phyloP scores from a whole-genome alignment of 2,113 vertebrate genomes.

The Castor canadensis region DNA sequence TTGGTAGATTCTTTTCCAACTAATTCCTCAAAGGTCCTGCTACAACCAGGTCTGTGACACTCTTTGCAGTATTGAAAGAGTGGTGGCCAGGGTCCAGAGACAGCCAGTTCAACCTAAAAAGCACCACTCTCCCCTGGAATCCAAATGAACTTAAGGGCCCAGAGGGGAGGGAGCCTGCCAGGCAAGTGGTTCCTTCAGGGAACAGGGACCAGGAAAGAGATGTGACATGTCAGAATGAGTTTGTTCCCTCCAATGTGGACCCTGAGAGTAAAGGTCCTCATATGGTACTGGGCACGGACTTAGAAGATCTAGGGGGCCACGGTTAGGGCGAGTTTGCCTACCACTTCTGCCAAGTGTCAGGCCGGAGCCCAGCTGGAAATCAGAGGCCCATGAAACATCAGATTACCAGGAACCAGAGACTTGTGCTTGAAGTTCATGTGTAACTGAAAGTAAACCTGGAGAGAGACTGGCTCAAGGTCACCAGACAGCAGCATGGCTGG shows the following conservation, averaged over 20 bases:
- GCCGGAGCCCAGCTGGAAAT: not conserved
- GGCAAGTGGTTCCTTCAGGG: fast-evolving
- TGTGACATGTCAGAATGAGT: not conserved
- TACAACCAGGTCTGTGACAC: not conserved
- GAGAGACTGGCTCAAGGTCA: not conserved
- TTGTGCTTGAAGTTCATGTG: fast-evolving
- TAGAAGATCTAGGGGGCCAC: not conserved
- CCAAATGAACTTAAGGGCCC: not conserved
- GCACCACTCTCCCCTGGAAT: not conserved
- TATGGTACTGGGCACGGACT: not conserved
- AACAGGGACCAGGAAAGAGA: not conserved
- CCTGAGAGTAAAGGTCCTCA: not conserved
- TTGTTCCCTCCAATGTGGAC: not conserved
- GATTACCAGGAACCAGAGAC: not conserved
- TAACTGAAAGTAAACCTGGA: not conserved
- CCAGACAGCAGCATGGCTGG: not conserved
- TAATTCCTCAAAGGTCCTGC: not conserved
- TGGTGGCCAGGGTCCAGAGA: not conserved
- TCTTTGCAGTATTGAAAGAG: not conserved
- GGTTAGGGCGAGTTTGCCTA: not conserved
- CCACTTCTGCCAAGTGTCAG: not conserved
- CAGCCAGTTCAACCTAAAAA: not conserved
- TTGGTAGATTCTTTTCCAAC: not conserved
- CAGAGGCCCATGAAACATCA: not conserved
- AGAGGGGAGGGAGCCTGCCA: not conserved